These are phyloP conservation scores for Phalacrocorax aristotelis DNA, from an alignment of 2,113 vertebrate species.

Conservation along the genomic window DNA sequence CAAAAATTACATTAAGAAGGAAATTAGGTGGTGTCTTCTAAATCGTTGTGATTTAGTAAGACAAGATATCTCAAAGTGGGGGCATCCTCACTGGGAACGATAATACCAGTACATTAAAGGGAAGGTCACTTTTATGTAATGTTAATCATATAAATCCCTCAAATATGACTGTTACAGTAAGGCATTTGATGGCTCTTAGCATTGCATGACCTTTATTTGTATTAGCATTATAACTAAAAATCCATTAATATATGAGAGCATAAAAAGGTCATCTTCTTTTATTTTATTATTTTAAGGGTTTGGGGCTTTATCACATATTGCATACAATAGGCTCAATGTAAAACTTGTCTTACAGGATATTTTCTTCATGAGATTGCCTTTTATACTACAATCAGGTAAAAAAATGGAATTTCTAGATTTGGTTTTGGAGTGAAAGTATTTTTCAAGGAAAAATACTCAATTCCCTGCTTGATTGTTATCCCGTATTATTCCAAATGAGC, in stretches of 20 bases:
- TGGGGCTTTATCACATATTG: background rate
- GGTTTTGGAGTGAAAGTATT: background rate
- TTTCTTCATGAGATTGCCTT: background rate
- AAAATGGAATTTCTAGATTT: background rate
- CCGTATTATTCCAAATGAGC: background rate
- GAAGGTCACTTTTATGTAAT: conserved; percentile 27
- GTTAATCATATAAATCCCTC: conserved; percentile 23
- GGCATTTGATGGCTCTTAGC: background rate
- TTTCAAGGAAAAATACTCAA: background rate
- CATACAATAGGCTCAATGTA: background rate
- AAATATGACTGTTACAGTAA: background rate
- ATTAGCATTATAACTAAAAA: conserved; percentile 9
- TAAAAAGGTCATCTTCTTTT: background rate
- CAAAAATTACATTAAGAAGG: conserved; percentile 7
- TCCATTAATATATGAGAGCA: background rate
- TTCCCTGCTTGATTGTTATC: background rate
- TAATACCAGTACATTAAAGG: conserved; percentile 7
- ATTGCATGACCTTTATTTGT: conserved; percentile 20
- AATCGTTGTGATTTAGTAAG: conserved; percentile 11
- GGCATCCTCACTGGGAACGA: background rate
- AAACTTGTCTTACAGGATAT: background rate
- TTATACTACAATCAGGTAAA: background rate
- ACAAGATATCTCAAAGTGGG: conserved; percentile 2
- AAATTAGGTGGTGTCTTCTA: conserved; percentile 2
- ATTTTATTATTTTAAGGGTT: background rate